Base-by-base conservation (phyloP, 2,888 invertebrate genomes). In the Agonum fuliginosum region DNA sequence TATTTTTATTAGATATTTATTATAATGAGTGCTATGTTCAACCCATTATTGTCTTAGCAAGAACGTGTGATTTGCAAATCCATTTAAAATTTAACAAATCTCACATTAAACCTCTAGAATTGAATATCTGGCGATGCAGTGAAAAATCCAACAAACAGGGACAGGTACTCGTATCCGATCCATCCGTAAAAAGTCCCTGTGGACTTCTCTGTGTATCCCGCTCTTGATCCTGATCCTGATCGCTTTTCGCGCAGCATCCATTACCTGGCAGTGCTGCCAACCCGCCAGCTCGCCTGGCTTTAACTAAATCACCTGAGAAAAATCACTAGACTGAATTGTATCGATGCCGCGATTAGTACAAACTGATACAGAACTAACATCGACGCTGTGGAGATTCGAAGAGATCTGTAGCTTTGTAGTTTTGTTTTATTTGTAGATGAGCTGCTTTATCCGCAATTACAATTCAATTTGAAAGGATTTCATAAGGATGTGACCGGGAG, bases 291-390 rank as follows among this genome's bases (percentile, higher is more conserved):
- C 12, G 5, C 69, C 17, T 6, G 69, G 41, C 27, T 69, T 69
- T 69, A 43, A 43, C 69, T 69, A 69, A 43, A 69, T 69, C 69
- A 69, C 69, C 69, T 69, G 69, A 69, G 69, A 69, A 69, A 69
- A 43, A 69, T 69, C 69, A 69, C 43, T 43, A 41, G 24, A 43
- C 41, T 22, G 43, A 43, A 46, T 46, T 69, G 69, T 69, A 69
- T 62, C 58, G 58, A 62, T 34, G 30, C 34, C 14, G 17, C 34
- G 58, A 62, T 62, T 62, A 30, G 58, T 62, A 30, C 30, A 17
- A 17, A 46, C 46, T 17, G 46, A 46, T 37, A 8, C 10, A 10
- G 37, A 37, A 10, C 2, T 10, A 37, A 37, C 3, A 8, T 10
- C 10, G 12, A 10, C 10, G n/a, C 37, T 12, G 12, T n/a, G 12